Conservation (phyloP, 2,113 vertebrate genomes). For the Cavia aperea region DNA sequence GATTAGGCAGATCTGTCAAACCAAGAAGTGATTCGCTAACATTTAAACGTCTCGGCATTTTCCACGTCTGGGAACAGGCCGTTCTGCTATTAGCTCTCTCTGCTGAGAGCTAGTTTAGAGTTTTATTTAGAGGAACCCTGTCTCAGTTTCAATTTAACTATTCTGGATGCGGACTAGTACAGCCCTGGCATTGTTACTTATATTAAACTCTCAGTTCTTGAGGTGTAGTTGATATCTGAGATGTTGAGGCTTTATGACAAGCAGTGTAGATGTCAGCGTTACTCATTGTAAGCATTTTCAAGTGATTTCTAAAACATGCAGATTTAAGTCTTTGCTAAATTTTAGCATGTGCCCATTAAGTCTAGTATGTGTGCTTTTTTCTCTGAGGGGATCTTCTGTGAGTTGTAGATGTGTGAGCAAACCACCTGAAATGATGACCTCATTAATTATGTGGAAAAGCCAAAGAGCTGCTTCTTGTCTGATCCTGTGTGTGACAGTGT, state of each 20-base stretch:
- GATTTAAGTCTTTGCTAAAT: not conserved
- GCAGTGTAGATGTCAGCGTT: not conserved
- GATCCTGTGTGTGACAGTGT: not conserved
- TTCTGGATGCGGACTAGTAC: conserved; percentile 11
- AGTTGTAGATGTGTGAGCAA: not conserved
- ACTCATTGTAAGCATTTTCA: not conserved
- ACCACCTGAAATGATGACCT: not conserved
- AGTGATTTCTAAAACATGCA: not conserved
- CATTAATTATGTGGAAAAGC: not conserved
- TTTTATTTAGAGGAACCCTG: conserved; percentile 31
- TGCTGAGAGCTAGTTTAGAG: conserved; percentile 39
- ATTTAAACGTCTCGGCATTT: conserved; percentile 66
- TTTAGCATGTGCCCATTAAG: not conserved
- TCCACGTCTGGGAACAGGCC: conserved; percentile 25
- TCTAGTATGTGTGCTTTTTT: not conserved
- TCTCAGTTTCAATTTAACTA: conserved; percentile 25
- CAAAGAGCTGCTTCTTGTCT: not conserved
- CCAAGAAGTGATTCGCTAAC: conserved; percentile 57
- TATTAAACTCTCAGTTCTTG: not conserved
- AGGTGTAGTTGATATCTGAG: not conserved
- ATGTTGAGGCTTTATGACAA: not conserved
- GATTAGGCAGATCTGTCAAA: conserved; percentile 61
- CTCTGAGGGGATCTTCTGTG: not conserved
- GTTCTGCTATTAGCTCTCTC: conserved; percentile 54
- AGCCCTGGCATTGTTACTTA: not conserved